Percentiles rank a stretch among this genome's conserved stretches.
Conservation (phyloP, 1,140 invertebrate genomes). For the Eumeta japonica region DNA sequence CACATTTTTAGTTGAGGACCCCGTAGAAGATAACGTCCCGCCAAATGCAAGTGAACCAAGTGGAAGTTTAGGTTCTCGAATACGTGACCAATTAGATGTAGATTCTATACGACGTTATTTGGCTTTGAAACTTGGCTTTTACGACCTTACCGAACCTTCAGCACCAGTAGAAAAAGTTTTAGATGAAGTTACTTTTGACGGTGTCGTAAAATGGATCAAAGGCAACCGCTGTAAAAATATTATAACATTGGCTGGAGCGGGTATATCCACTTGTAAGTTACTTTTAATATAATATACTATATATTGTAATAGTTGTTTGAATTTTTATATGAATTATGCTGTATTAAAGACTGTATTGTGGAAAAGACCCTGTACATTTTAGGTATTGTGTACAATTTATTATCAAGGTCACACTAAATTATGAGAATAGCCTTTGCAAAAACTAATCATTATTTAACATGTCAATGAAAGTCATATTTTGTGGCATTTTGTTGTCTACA, state of each 20-base stretch:
- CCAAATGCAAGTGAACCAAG: slow-evolving; percentile 35
- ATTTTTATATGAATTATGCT: slow-evolving; percentile 3
- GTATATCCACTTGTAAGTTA: slow-evolving; percentile 88
- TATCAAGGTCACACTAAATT: slow-evolving; percentile 11
- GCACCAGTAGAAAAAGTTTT: slow-evolving; percentile 39
- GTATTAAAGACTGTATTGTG: slow-evolving; percentile 4
- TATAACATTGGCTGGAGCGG: slow-evolving; percentile 90
- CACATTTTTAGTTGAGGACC: slow-evolving; percentile 25
- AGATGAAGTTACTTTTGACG: slow-evolving; percentile 46
- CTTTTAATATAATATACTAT: slow-evolving; percentile 4
- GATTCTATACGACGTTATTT: slow-evolving; percentile 48
- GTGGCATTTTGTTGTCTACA: no score
- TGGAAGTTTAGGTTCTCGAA: slow-evolving; percentile 27
- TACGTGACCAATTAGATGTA: slow-evolving; percentile 41
- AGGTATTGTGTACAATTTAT: slow-evolving; percentile 4
- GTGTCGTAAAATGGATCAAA: slow-evolving; percentile 56
- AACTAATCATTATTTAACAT: no score
- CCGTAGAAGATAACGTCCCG: slow-evolving; percentile 23
- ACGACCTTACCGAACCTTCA: slow-evolving; percentile 26
- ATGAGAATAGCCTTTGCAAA: no score
- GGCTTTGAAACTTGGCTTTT: slow-evolving; percentile 48
- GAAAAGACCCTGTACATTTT: no score
- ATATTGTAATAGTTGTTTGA: not conserved
- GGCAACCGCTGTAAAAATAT: slow-evolving; percentile 79
- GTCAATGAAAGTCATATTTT: no score